Percentiles rank a stretch among this genome's conserved stretches.
Conservation (phyloP, 1,140 invertebrate genomes). For the Plectus sambesii region DNA sequence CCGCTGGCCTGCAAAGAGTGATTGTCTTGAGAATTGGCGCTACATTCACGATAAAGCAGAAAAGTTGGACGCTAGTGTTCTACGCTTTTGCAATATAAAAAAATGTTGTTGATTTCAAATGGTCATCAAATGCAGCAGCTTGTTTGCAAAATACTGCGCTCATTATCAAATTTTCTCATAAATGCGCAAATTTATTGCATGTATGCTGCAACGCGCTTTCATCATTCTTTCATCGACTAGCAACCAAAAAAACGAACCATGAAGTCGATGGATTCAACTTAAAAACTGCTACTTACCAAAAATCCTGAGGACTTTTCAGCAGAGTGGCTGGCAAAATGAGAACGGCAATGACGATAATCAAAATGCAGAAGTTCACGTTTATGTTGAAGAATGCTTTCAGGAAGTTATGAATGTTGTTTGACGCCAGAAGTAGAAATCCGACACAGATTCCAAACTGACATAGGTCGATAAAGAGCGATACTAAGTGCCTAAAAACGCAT, state of each 20-base stretch:
- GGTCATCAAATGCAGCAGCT: no score
- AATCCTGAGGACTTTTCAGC: constrained; percentile 61
- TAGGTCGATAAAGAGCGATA: constrained; percentile 53
- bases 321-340: constrained; percentile 57
- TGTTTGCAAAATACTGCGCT: no score
- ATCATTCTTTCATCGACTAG: no score
- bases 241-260: no score
- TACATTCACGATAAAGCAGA: no score
- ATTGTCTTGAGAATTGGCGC: neutral
- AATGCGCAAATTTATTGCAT: no score
- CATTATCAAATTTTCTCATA: no score
- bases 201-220: no score
- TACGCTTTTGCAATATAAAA: no score
- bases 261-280: neutral
- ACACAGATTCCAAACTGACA: constrained; percentile 59
- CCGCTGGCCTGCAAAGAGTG: constrained; percentile 28
- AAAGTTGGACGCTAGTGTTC: no score
- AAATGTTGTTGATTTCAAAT: no score
- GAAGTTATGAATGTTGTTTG: constrained; percentile 51
- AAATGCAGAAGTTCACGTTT: constrained; percentile 52
- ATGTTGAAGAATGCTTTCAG: constrained; percentile 53
- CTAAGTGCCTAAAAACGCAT: constrained; percentile 38
- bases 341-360: constrained; percentile 57
- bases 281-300: constrained; percentile 48
- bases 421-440: constrained; percentile 60